Evolutionary conservation across 2,888 invertebrate species (phyloP).

Genomic region (Drosophila mulleri): DNA sequence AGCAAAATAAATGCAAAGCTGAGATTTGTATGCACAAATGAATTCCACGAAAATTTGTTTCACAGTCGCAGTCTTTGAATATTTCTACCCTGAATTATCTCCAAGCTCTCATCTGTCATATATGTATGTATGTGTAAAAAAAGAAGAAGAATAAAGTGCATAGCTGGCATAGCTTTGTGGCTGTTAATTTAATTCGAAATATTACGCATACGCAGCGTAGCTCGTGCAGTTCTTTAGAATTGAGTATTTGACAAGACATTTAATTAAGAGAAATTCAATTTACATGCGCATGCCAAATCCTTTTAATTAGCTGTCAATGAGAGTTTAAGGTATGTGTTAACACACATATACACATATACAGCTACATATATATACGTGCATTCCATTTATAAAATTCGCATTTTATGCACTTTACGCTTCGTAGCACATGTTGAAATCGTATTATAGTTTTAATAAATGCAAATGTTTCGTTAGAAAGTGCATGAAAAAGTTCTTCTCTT

Average conservation of each 20-base stretch:
- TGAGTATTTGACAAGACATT: constrained; percentile 7
- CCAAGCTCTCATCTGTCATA: background rate
- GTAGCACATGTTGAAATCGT: constrained; percentile 22
- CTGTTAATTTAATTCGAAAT: constrained; percentile 18
- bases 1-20: too few species aligned
- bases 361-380: background rate
- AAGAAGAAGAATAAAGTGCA: background rate
- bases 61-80: background rate
- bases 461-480: constrained; percentile 29
- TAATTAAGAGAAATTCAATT: constrained; percentile 7
- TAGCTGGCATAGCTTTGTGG: background rate
- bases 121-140: background rate
- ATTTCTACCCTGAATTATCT: background rate
- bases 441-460: constrained; percentile 17
- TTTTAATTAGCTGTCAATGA: constrained; percentile 39
- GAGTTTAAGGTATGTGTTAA: constrained; percentile 7
- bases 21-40: background rate
- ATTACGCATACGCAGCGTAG: constrained; percentile 49
- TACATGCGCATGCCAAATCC: constrained; percentile 2
- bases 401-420: constrained; percentile 32
- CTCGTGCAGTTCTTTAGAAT: background rate
- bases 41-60: background rate
- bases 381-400: constrained; percentile 15
- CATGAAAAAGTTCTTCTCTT: constrained; percentile 50
- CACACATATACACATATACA: background rate